These are phyloP conservation scores for Rhea americana DNA, from an alignment of 2,113 vertebrate species.

Conservation along the genomic window DNA sequence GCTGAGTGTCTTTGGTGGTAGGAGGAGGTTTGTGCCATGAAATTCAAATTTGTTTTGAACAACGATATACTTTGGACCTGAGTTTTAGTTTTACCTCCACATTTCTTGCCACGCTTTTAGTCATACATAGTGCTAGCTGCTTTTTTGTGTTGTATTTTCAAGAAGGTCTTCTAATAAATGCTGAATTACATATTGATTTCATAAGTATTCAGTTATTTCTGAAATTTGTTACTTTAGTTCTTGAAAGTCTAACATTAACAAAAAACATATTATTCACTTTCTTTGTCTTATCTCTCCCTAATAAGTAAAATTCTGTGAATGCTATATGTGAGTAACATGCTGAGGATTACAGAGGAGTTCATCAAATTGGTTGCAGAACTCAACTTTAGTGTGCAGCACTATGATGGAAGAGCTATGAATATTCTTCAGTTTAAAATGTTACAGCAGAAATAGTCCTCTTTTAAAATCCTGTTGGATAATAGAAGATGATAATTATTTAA, in stretches of 20 bases:
- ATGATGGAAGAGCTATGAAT: not conserved
- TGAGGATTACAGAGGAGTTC: not conserved
- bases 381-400: rapidly evolving
- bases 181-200: not conserved
- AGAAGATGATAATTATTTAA: not conserved
- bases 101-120: not conserved
- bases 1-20: not conserved
- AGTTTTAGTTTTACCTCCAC: not conserved
- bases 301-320: not conserved
- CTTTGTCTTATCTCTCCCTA: not conserved
- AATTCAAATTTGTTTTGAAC: not conserved
- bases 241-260: conserved; percentile 12
- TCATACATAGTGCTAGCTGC: not conserved
- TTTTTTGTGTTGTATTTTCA: not conserved
- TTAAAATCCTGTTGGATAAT: not conserved
- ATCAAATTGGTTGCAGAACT: not conserved
- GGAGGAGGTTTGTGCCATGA: not conserved
- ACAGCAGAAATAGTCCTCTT: not conserved
- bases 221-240: conserved; percentile 5
- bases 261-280: not conserved
- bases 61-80: not conserved
- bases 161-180: conserved; percentile 13
- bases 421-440: not conserved
- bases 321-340: not conserved
- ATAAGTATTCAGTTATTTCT: not conserved